These are phyloP conservation scores for Esox lucius DNA, from an alignment of 2,797 vertebrate species.

Conservation along the genomic window DNA sequence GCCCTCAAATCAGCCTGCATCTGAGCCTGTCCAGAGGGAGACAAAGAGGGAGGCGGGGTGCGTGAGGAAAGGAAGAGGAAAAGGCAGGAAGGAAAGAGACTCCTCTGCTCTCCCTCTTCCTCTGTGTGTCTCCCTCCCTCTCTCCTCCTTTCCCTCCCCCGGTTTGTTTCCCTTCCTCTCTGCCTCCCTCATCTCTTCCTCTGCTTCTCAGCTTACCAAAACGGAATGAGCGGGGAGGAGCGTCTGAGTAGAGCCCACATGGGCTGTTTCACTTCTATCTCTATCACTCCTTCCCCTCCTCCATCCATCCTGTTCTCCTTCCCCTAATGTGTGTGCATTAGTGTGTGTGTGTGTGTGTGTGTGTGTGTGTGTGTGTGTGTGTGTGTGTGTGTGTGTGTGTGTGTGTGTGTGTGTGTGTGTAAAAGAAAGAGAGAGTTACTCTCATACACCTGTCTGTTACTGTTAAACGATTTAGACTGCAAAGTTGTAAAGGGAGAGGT, in stretches of 20 bases:
- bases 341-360: slow-evolving; percentile 7
- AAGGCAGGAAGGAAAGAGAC: slow-evolving; percentile 13
- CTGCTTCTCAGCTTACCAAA: slow-evolving; percentile 67
- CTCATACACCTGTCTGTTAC: slow-evolving; percentile 58
- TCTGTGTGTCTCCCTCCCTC: slow-evolving; percentile 29
- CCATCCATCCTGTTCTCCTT: slow-evolving; percentile 27
- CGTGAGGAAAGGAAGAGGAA: too few species aligned
- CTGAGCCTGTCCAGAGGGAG: slow-evolving; percentile 26
- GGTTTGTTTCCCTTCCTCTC: slow-evolving; percentile 16
- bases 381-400: slow-evolving; percentile 3
- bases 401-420: slow-evolving; percentile 13
- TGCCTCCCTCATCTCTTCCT: slow-evolving; percentile 17
- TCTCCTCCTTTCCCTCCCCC: neutral
- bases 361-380: slow-evolving; percentile 10
- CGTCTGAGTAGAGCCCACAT: slow-evolving; percentile 46
- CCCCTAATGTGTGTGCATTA: slow-evolving; percentile 7
- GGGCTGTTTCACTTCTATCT: slow-evolving; percentile 32
- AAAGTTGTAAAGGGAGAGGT: slow-evolving; percentile 38
- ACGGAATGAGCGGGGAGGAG: slow-evolving; percentile 60
- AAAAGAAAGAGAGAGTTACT: slow-evolving; percentile 29
- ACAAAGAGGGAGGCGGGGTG: neutral
- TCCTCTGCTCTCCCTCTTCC: neutral
- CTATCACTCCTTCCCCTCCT: slow-evolving; percentile 1
- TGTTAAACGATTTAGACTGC: slow-evolving; percentile 71
- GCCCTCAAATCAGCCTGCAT: slow-evolving; percentile 50